Conservation (phyloP, 2,113 vertebrate genomes). For the Alexandromys fortis region DNA sequence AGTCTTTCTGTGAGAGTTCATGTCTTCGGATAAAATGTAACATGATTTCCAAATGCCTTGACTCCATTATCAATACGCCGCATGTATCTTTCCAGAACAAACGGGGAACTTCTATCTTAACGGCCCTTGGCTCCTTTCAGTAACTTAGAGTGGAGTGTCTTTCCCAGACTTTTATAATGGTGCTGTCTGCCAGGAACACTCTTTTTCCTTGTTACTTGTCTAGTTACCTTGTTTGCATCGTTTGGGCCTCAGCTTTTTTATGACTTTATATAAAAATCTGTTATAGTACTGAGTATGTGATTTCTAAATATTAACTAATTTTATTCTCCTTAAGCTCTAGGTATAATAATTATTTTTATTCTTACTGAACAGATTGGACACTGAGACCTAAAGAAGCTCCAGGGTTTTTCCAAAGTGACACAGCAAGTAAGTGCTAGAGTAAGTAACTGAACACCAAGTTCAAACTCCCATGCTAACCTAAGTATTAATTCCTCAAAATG, state of each 20-base stretch:
- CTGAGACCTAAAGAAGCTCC: slow-evolving; percentile 23
- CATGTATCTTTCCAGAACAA: background rate
- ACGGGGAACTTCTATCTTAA: background rate
- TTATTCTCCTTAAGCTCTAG: background rate
- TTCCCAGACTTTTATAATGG: background rate
- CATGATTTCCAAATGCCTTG: background rate
- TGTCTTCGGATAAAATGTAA: slow-evolving; percentile 8
- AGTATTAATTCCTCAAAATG: background rate
- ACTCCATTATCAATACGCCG: background rate
- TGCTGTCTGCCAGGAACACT: background rate
- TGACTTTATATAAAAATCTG: slow-evolving; percentile 23
- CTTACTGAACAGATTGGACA: background rate
- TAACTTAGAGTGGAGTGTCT: background rate
- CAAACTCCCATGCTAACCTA: background rate
- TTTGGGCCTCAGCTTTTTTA: slow-evolving; percentile 22
- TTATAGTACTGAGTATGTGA: background rate
- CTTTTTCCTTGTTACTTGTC: background rate
- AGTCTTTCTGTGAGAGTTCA: background rate
- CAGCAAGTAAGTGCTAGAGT: background rate
- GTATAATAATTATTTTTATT: background rate
- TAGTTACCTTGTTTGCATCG: slow-evolving; percentile 16
- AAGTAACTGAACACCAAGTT: background rate
- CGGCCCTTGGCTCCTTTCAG: background rate
- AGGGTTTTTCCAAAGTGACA: background rate
- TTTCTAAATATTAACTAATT: slow-evolving; percentile 50